Base-by-base conservation (phyloP, 2,888 invertebrate genomes). In the Opisthograptis luteolata region DNA sequence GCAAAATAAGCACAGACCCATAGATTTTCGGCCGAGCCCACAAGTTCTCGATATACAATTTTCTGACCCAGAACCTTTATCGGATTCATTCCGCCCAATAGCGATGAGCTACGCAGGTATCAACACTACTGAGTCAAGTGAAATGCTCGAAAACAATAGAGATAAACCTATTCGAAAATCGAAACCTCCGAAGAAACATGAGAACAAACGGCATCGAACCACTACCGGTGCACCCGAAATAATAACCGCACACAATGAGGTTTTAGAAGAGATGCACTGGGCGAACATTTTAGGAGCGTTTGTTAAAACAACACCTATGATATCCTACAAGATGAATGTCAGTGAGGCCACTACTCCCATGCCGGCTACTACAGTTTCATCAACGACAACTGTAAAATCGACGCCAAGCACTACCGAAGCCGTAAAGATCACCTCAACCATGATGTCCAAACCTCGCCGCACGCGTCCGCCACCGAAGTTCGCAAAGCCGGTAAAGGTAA, bases 301-400 rank as follows among this genome's bases (percentile, higher is more conserved):
- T 56, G 73, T 78, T 17, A 86, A 81, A 71, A 89, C 88, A 4
- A 86, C 87, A n/a, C 88, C 88, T 5, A 84, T 86, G 81, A 74
- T 66, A 10, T 67, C 79, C 0, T 64, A 79, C 20, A 81, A 70
- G 53, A 72, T 71, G 9, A 70, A 55, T 42, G 30, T 48, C 15
- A 57, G 57, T 12, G 76, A 73, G 60, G 73, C 58, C 14, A 76
- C 66, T 6, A 68, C 71, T 3, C 40, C 59, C 14, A 34, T 58
- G n/a, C 52, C 64, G 1, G 61, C 68, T 5, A 65, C 68, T 20
- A 66, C 75, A 6, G 64, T 63, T 32, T 30, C 63, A 35, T 55
- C 47, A 30, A 66, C 55, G 22, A 51, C 55, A 13, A 56, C 59
- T 10, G 35, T 45, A 34, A 51, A 50, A n/a, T 39, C 61, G 28